phyloP scores from a whole-genome alignment of 2,888 invertebrate genomes.

The Scelioninae gen. 1 region DNA sequence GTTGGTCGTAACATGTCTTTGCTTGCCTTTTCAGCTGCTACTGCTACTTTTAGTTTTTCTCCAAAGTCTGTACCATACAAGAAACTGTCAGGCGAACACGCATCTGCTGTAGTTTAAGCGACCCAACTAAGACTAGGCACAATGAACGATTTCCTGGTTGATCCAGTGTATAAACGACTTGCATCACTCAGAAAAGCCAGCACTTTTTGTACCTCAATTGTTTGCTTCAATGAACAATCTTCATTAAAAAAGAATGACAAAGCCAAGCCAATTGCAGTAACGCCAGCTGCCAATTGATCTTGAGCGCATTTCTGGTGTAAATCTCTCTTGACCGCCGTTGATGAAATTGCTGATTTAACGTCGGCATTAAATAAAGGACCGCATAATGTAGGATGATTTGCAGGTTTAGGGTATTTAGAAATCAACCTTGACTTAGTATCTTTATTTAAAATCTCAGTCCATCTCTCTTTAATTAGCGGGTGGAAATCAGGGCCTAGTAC shows the following conservation, averaged over 20 bases:
- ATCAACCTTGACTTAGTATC: not conserved
- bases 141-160: constrained; percentile 13
- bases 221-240: constrained; percentile 3
- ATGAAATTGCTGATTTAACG: not conserved
- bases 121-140: not conserved
- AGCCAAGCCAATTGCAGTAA: constrained; percentile 22
- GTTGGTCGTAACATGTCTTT: constrained; percentile 6
- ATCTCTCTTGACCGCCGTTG: not conserved
- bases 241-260: constrained; percentile 25
- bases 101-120: constrained; percentile 4
- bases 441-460: not conserved
- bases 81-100: not conserved
- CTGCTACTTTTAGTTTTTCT: constrained; percentile 19
- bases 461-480: not conserved
- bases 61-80: constrained; percentile 24
- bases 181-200: constrained; percentile 6
- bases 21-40: constrained; percentile 12
- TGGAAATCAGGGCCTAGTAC: not conserved
- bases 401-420: not conserved
- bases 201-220: not conserved
- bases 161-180: not conserved
- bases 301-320: constrained; percentile 1
- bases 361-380: not conserved
- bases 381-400: not conserved
- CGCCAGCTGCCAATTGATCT: constrained; percentile 14